These are phyloP conservation scores for Cynopterus brachyotis DNA, from an alignment of 2,113 vertebrate genomes.

Conservation along the genomic window DNA sequence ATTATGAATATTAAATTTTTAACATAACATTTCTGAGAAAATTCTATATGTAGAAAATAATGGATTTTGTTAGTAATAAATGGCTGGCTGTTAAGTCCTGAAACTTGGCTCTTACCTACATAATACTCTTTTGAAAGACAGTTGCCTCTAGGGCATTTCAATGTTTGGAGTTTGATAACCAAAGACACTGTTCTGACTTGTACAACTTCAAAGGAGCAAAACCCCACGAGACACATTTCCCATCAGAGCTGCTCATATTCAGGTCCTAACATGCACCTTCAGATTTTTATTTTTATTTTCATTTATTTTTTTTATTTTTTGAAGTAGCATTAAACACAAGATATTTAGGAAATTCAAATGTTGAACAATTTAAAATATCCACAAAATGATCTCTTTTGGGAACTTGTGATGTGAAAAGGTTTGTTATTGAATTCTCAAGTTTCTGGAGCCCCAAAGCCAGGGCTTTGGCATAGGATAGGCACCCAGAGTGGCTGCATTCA, in stretches of 20 bases:
- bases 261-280: not conserved
- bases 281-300: not conserved
- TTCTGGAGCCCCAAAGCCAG: not conserved
- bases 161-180: constrained; percentile 17
- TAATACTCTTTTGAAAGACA: constrained; percentile 41
- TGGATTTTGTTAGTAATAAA: not conserved
- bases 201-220: not conserved
- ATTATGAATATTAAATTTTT: not conserved
- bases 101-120: not conserved
- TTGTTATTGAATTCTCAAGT: not conserved
- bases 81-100: not conserved
- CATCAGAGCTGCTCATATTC: not conserved
- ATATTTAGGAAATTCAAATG: constrained; percentile 36
- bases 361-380: not conserved
- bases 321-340: not conserved
- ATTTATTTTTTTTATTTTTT: not conserved
- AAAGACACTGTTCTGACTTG: constrained; percentile 34
- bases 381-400: not conserved
- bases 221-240: not conserved
- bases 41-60: not conserved
- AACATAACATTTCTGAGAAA: not conserved
- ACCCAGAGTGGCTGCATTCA: not conserved
- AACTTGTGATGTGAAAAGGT: not conserved
- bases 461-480: not conserved
- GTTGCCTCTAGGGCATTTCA: constrained; percentile 30